phyloP scores from a whole-genome alignment of 2,888 invertebrate genomes.

The Galeruca laticollis region DNA sequence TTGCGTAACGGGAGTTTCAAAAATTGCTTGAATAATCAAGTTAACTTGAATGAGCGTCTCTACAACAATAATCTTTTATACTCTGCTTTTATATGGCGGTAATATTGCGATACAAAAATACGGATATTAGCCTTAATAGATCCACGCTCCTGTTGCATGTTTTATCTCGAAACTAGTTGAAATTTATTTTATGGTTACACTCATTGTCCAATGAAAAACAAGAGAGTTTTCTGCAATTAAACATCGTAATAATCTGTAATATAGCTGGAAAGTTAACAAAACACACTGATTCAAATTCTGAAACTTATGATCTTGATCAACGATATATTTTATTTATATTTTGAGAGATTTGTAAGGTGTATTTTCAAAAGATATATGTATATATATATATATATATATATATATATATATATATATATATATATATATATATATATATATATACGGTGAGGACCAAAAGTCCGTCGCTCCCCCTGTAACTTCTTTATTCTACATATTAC shows the following conservation, averaged over 20 bases:
- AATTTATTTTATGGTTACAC: conserved; percentile 17
- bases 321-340: not conserved
- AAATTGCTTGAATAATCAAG: too few relatives aligned
- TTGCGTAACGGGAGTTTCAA: too few relatives aligned
- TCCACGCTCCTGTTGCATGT: not conserved
- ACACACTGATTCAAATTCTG: not conserved
- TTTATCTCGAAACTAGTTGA: not conserved
- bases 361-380: too few relatives aligned
- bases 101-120: not conserved
- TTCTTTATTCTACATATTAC: too few relatives aligned
- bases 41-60: too few relatives aligned
- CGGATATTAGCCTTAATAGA: not conserved
- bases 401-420: too few relatives aligned
- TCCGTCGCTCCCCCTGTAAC: too few relatives aligned
- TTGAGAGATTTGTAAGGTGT: too few relatives aligned
- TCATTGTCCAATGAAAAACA: conserved; percentile 25
- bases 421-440: too few relatives aligned
- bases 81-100: not conserved
- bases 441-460: too few relatives aligned
- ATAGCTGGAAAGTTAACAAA: conserved; percentile 3
- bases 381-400: too few relatives aligned
- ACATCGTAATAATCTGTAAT: conserved; percentile 7
- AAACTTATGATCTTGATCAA: not conserved
- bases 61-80: too few relatives aligned
- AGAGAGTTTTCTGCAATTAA: not conserved